Base-by-base conservation (phyloP, 2,888 invertebrate genomes). In the Neoascia interrupta region DNA sequence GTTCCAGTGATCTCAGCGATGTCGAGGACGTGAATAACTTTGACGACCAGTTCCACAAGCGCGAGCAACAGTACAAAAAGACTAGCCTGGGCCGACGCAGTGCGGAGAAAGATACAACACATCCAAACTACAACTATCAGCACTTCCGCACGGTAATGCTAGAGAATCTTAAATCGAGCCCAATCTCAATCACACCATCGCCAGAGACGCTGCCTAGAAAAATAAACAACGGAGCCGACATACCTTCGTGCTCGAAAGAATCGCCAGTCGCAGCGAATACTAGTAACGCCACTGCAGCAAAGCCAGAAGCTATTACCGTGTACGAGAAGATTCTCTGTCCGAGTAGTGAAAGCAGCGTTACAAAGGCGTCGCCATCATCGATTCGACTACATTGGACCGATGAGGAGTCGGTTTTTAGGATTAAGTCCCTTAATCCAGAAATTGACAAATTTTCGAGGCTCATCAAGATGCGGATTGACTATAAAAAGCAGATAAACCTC, bases 1-100 rank as follows among this genome's bases (percentile, higher is more conserved):
- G 84, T 63, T 82, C 83, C 3, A 64, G 23, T 1, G 85, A 85
- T n/a, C 82, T 85, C 2, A 86, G 86, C 28, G 86, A 85, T 49
- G 85, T 88, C 1, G 88, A 88, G 26, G 88, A 88, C 76, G 86
- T 87, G 1, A 84, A 84, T 15, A 83, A 82, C 3, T 88, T 88
- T 36, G 87, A 86, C 31, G 81, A 83, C 0, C 80, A 75, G 5
- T 87, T 87, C 11, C 82, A 84, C 16, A 81, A 83, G 5, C 80
- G 83, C 0, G 81, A 88, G 28, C 64, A 58, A 8, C 76, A 73
- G 19, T 45, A 72, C 19, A 53, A 79, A 13, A 64, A 39, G 6
- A 51, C 3, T 4, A 51, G 10, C 0, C 34, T 73, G 5, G 37
- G 34, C 0, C 45, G 28, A 11, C 81, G 58, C 0, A 84, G 74